Conservation (phyloP, 2,797 vertebrate genomes). For the Eospalax fontanierii region DNA sequence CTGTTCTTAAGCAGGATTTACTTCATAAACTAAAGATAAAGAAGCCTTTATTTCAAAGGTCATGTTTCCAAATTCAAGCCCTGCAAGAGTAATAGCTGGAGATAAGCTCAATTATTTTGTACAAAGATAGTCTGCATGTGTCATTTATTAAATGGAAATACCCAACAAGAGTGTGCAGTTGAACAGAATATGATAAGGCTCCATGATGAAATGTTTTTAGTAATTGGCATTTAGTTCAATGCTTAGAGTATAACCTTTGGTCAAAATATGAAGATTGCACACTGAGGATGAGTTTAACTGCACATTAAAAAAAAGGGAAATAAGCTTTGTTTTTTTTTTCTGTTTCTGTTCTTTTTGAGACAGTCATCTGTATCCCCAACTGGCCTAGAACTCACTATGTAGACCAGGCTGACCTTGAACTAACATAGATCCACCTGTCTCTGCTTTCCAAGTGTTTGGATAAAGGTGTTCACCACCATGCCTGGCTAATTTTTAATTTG, state of each 20-base stretch:
- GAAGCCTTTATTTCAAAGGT: conserved; percentile 59
- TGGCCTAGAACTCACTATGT: too few relatives aligned
- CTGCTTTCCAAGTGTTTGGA: too few relatives aligned
- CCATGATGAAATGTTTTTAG: conserved; percentile 33
- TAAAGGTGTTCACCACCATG: too few relatives aligned
- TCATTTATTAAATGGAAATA: conserved; percentile 54
- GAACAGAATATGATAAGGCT: neutral
- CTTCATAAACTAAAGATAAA: neutral
- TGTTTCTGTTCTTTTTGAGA: too few relatives aligned
- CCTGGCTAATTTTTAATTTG: neutral
- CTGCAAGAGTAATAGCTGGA: conserved; percentile 48
- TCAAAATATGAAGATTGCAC: conserved; percentile 34
- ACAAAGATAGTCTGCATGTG: neutral
- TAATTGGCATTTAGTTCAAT: conserved; percentile 6
- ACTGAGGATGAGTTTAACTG: neutral
- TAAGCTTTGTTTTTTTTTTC: too few relatives aligned
- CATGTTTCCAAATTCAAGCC: conserved; percentile 54
- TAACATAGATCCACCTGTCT: too few relatives aligned
- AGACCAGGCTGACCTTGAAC: too few relatives aligned
- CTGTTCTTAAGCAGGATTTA: neutral
- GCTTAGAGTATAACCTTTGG: neutral
- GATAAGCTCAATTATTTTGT: conserved; percentile 34
- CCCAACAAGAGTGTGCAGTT: neutral
- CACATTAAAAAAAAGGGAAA: neutral
- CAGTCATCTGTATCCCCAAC: too few relatives aligned